Evolutionary conservation across 1,140 invertebrate species (phyloP), one percentile per base, ranked within the genome.

Genomic region (Atta colombica): DNA sequence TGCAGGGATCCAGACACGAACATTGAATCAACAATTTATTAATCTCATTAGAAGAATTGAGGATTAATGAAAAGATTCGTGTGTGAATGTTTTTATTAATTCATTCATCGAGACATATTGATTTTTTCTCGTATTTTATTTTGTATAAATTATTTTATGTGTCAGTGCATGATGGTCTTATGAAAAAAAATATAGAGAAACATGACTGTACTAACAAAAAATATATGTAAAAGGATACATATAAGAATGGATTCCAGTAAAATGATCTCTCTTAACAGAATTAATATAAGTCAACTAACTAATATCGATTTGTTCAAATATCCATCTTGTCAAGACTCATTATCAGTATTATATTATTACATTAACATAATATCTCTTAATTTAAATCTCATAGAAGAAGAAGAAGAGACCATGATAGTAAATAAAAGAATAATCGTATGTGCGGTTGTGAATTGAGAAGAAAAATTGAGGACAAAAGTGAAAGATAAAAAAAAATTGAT

Each of bases 151-250:
- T 66, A 72, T 18, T 51, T 72, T 28, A 12, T 71, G 10, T 72
- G 5, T 53, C 25, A 72, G 69, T 71, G 68, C 39, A 49, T 8
- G 3, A 25, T 72, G 69, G 16, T 72, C 3, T 72, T 72, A 25
- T 51, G 21, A 51, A 53, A 28, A 16, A 14, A 28, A 72, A 72
- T n/a, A 66, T 10, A 8, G 1, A 69, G 5, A 69, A 69, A 28
- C 21, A 51, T 25, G 10, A 49, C 14, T 71, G 6, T 75, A 51
- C n/a, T 16, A 35, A 58, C 7, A 55, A 18, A 55, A 71, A 71
- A 51, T 35, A 39, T 75, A 75, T 39, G 3, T 49, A 16, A 10
- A 77, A 6, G 3, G 14, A 35, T 55, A 21, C 12, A 35, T 31
- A 35, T n/a, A 18, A 61, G n/a, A 45, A 45, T 39, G 14, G n/a